Evolutionary conservation across 1,140 invertebrate genomes (phyloP), one percentile per base, ranked within the genome.

Genomic region (Sesamia nonagrioides): DNA sequence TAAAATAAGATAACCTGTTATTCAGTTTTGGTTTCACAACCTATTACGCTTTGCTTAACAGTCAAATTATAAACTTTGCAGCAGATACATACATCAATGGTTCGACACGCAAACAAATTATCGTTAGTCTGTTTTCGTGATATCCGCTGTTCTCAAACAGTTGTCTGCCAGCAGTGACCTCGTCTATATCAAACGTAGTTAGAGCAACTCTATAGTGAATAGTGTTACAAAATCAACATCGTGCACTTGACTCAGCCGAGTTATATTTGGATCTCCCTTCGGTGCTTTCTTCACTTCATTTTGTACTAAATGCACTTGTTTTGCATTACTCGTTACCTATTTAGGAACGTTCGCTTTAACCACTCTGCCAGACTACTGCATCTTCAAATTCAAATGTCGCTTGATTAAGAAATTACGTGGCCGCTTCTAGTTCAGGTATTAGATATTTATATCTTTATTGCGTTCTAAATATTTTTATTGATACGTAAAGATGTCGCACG

Each of bases 241-340:
- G 79, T 85, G 84, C 84, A 81, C 82, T 85, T 85, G 82, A 85
- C 82, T 85, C 82, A 83, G 66, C 77, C 74, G 73, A 52, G 84
- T 77, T 85, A 85, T 83, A 83, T 85, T 85, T 63, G 68, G 83
- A 80, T 74, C 71, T 50, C 74, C 75, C 76, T 81, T 60, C 71
- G 13, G 17, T 63, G 79, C 73, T 78, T 78, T 83, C 78, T 76
- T 72, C 82, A 78, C 82, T 63, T 83, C 76, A 73, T 79, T 42
- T 75, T 50, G 56, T 42, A 69, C 18, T 63, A 63, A 63, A 45
- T 42, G 37, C 13, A 75, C 21, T 33, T 35, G 58, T 63, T 35
- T 60, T 63, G n/a, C n/a, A 71, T 27, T 37, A 45, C 37, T 15
- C 42, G 15, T 27, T 6, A 35, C 21, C 42, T 50, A 15, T 69